Conservation (phyloP, 2,797 vertebrate species). For the Lepus townsendii region DNA sequence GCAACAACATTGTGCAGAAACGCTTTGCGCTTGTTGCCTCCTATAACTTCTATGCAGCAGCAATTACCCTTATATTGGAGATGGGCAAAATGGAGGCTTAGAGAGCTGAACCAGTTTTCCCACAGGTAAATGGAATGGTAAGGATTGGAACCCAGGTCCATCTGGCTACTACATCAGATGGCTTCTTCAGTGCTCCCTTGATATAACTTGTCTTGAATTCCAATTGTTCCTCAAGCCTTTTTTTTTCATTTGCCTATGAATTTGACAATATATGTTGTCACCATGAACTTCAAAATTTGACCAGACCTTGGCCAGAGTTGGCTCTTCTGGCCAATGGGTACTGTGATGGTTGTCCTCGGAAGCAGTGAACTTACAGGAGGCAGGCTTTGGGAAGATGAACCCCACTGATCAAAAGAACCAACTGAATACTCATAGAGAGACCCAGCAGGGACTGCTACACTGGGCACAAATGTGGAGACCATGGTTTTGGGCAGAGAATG, state of each 20-base stretch:
- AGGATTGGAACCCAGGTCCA: not conserved
- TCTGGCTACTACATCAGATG: not conserved
- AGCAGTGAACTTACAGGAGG: not conserved
- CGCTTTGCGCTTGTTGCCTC: slow-evolving; percentile 16
- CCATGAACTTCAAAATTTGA: not conserved
- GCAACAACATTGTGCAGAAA: not conserved
- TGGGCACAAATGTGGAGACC: not conserved
- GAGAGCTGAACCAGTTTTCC: slow-evolving; percentile 8
- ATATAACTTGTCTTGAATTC: not conserved
- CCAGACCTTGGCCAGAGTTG: not conserved
- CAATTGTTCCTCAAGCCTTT: not conserved
- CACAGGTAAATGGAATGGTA: not conserved
- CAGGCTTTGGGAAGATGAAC: not conserved
- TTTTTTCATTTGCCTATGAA: not conserved
- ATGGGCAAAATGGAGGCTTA: not conserved
- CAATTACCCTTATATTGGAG: slow-evolving; percentile 15
- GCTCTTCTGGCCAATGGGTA: not conserved
- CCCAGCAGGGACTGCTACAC: not conserved
- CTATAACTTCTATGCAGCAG: not conserved
- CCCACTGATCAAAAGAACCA: not conserved
- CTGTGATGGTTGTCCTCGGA: not conserved
- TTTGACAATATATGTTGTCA: not conserved
- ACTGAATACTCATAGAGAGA: not conserved
- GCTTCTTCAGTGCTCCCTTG: not conserved
- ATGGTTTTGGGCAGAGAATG: not conserved